These are phyloP conservation scores for Odontamblyopus rebecca DNA, from an alignment of 2,797 vertebrate species.

Conservation along the genomic window DNA sequence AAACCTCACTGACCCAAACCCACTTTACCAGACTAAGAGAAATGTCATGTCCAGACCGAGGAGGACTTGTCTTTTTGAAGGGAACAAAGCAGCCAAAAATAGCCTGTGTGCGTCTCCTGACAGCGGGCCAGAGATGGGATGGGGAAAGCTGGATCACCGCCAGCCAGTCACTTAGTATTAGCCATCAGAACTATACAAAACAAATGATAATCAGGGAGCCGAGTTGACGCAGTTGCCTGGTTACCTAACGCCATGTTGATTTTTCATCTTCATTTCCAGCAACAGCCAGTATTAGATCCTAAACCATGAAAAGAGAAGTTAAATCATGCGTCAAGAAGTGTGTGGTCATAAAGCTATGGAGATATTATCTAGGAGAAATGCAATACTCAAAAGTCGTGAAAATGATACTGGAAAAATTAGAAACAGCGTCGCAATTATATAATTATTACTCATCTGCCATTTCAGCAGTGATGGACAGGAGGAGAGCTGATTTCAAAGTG, in stretches of 20 bases:
- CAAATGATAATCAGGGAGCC: slow-evolving; percentile 60
- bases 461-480: slow-evolving; percentile 41
- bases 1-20: slow-evolving; percentile 66
- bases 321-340: slow-evolving; percentile 52
- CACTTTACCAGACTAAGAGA: slow-evolving; percentile 69
- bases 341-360: slow-evolving; percentile 22
- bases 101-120: slow-evolving; percentile 61
- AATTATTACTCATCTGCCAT: slow-evolving; percentile 55
- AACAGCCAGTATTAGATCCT: slow-evolving; percentile 62
- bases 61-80: slow-evolving; percentile 65
- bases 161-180: slow-evolving; percentile 71
- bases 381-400: slow-evolving; percentile 14
- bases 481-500: slow-evolving; percentile 52
- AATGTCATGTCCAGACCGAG: slow-evolving; percentile 70
- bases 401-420: slow-evolving; percentile 32
- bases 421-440: slow-evolving; percentile 34
- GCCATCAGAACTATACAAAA: slow-evolving; percentile 67
- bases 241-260: slow-evolving; percentile 71
- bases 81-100: slow-evolving; percentile 73
- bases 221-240: slow-evolving; percentile 71
- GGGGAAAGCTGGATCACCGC: slow-evolving; percentile 66
- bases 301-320: slow-evolving; percentile 57
- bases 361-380: slow-evolving; percentile 22
- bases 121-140: slow-evolving; percentile 61
- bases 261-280: slow-evolving; percentile 71